A percentile compares a stretch with the other conserved stretches of the same genome.
phyloP scores from a whole-genome alignment of 1,140 invertebrate species.

The Drosophila pectinifera region DNA sequence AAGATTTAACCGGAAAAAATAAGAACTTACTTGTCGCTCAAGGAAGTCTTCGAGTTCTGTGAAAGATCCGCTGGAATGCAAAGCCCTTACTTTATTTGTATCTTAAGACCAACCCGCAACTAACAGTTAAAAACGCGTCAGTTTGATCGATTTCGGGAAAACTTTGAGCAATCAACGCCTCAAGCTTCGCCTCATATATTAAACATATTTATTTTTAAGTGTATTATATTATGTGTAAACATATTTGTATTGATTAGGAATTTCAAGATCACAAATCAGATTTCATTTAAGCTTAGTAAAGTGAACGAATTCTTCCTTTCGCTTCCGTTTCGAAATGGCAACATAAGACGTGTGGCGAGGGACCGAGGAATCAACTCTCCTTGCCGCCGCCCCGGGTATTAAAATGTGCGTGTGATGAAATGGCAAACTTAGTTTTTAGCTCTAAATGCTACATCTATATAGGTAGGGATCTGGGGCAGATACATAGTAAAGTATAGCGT shows the following conservation, averaged over 20 bases:
- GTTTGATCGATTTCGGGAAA: conserved; percentile 43
- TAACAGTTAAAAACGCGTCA: background rate
- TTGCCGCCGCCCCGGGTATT: background rate
- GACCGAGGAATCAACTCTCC: conserved; percentile 3
- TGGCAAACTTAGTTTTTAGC: conserved; percentile 25
- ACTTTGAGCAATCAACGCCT: conserved; percentile 74
- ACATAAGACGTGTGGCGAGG: conserved; percentile 8
- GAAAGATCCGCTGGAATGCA: too few relatives aligned
- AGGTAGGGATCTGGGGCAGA: conserved; percentile 4
- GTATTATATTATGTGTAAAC: conserved; percentile 75
- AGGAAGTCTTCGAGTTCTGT: background rate
- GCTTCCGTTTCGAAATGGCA: conserved; percentile 42
- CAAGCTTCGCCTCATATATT: conserved; percentile 58
- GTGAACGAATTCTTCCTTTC: conserved; percentile 16
- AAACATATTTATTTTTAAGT: conserved; percentile 68
- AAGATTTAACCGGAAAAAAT: too few relatives aligned
- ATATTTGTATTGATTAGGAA: conserved; percentile 74
- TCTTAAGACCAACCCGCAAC: background rate
- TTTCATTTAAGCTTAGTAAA: conserved; percentile 66
- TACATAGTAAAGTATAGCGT: background rate
- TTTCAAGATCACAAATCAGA: conserved; percentile 82
- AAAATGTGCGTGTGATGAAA: conserved; percentile 8
- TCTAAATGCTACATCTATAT: conserved; percentile 30
- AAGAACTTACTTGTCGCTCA: background rate
- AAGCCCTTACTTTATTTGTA: background rate